phyloP scores from a whole-genome alignment of 1,140 invertebrate genomes.

The Microplitis demolitor region DNA sequence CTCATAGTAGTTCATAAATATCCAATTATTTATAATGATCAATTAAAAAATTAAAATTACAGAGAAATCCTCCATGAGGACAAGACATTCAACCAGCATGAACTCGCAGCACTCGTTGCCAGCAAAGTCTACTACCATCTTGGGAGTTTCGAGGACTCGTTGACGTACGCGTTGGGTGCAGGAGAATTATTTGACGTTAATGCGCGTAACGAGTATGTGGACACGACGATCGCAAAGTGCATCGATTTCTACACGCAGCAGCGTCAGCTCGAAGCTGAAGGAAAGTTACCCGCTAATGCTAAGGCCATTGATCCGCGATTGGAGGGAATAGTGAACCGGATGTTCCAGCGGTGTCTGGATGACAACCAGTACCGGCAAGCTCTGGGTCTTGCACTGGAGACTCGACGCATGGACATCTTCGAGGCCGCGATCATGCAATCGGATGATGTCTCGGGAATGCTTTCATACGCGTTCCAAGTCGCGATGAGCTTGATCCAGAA shows the following conservation, averaged over 20 bases:
- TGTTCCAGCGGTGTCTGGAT: constrained; percentile 95
- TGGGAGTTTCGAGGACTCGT: constrained; percentile 93
- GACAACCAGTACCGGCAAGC: constrained; percentile 94
- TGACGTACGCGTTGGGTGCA: constrained; percentile 92
- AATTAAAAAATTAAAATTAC: neutral
- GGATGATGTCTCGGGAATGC: constrained; percentile 88
- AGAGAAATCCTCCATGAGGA: constrained; percentile 96
- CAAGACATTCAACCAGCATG: constrained; percentile 82
- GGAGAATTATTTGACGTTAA: constrained; percentile 94
- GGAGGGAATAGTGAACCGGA: constrained; percentile 93
- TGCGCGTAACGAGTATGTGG: constrained; percentile 91
- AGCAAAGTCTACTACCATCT: constrained; percentile 99
- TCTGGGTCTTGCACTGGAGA: constrained; percentile 92
- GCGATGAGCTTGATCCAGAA: constrained; percentile 96
- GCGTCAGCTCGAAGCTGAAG: constrained; percentile 72
- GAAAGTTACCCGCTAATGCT: constrained; percentile 65
- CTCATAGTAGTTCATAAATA: too few relatives aligned
- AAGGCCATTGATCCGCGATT: constrained; percentile 84
- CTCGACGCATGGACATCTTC: constrained; percentile 94
- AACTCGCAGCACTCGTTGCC: constrained; percentile 94
- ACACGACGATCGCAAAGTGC: constrained; percentile 95
- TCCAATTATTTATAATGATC: too few relatives aligned
- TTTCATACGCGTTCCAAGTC: constrained; percentile 93
- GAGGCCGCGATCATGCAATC: constrained; percentile 88
- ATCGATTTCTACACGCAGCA: constrained; percentile 94